Conservation (phyloP, 2,113 vertebrate genomes). For the Heteronetta atricapilla region DNA sequence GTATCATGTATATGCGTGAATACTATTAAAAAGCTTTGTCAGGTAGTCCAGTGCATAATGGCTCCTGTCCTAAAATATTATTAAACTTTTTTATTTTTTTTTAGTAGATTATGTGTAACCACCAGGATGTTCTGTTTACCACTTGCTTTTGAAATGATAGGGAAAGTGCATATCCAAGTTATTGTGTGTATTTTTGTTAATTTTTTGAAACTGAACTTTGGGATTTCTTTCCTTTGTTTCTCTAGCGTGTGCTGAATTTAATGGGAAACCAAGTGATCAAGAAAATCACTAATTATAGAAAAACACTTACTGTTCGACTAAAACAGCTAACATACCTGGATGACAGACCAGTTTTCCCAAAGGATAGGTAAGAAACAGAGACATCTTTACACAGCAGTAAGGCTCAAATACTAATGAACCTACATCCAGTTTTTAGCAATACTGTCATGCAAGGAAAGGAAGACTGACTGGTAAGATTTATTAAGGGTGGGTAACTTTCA, state of each 20-base stretch:
- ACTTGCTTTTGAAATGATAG: neutral
- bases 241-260: conserved; percentile 85
- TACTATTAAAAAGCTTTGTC: neutral
- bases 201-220: neutral
- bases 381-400: neutral
- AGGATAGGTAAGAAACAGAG: conserved; percentile 82
- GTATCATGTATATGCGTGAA: neutral
- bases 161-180: neutral
- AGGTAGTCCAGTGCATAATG: neutral
- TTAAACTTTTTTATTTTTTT: neutral
- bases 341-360: conserved; percentile 92
- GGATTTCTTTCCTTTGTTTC: neutral
- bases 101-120: neutral
- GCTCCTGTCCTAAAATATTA: neutral
- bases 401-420: neutral
- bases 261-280: conserved; percentile 88
- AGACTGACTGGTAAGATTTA: neutral
- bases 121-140: neutral
- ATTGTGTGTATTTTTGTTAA: neutral
- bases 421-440: neutral
- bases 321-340: conserved; percentile 89
- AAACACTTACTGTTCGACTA: conserved; percentile 82
- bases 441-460: neutral
- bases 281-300: conserved; percentile 89
- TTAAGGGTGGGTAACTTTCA: neutral